These are phyloP conservation scores for Parapsyche elsis DNA, from an alignment of 1,140 invertebrate genomes.

Conservation along the genomic window DNA sequence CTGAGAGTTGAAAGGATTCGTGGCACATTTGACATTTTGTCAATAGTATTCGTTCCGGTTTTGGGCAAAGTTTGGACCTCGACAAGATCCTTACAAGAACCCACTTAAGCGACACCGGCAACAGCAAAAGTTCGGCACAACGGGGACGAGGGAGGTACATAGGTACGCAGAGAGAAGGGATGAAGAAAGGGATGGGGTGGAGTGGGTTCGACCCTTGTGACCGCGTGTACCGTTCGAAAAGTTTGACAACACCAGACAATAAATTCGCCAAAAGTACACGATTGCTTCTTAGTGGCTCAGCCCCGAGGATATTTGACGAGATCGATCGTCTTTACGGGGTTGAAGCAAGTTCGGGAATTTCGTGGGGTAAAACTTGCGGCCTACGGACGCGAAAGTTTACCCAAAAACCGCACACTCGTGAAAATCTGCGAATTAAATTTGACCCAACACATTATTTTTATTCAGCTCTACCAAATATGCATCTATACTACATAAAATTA, in stretches of 20 bases:
- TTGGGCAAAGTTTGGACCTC: slow-evolving; percentile 2
- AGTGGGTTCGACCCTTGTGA: not conserved
- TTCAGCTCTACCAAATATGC: no score
- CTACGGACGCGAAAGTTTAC: not conserved
- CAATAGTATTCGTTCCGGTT: slow-evolving; percentile 7
- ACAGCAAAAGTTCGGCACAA: not conserved
- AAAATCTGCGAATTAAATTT: no score
- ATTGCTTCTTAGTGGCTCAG: not conserved
- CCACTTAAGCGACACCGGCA: not conserved
- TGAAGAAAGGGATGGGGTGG: not conserved
- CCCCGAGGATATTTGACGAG: slow-evolving; percentile 3
- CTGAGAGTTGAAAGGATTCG: not conserved
- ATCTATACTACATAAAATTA: no score
- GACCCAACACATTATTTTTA: no score
- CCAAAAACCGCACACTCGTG: no score
- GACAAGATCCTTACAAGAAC: slow-evolving; percentile 2
- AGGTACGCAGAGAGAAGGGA: not conserved
- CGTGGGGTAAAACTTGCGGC: not conserved
- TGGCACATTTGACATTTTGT: slow-evolving; percentile 1
- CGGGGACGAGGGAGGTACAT: not conserved
- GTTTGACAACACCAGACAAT: slow-evolving; percentile 6
- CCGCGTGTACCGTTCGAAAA: slow-evolving; percentile 15
- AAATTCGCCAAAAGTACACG: slow-evolving; percentile 20
- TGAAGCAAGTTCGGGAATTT: not conserved
- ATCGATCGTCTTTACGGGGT: not conserved